phyloP scores from a whole-genome alignment of 2,113 vertebrate genomes.

The Eonycteris spelaea region DNA sequence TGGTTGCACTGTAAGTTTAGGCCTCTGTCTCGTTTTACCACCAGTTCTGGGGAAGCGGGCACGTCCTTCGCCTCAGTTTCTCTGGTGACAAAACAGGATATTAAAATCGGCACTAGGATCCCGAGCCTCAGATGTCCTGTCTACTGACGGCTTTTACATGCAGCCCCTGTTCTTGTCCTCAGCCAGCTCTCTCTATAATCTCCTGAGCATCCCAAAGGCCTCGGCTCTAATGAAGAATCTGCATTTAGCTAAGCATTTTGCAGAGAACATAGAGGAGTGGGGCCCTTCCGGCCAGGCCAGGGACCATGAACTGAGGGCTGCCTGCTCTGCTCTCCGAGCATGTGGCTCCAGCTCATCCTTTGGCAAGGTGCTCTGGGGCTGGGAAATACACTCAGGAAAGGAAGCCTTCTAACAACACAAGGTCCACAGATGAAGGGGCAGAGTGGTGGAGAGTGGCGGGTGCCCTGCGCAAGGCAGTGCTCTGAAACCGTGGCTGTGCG shows the following conservation, averaged over 20 bases:
- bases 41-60: neutral
- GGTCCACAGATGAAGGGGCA: neutral
- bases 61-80: neutral
- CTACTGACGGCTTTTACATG: neutral
- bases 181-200: neutral
- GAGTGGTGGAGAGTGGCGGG: accelerated
- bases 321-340: neutral
- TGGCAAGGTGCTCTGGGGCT: neutral
- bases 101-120: neutral
- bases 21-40: neutral
- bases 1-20: neutral
- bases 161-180: neutral
- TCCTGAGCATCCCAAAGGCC: no score
- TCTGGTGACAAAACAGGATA: neutral
- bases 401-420: neutral
- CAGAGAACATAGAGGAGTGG: neutral
- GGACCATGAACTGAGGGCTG: neutral
- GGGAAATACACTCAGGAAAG: neutral
- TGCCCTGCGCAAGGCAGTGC: accelerated
- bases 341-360: neutral
- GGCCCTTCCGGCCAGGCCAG: neutral
- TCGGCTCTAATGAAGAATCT: neutral
- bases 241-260: neutral
- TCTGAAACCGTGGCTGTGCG: neutral
- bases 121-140: neutral